Percentiles rank a stretch among this genome's conserved stretches.
Conservation (phyloP, 2,797 vertebrate genomes). For the Pseudochirops corinnae region DNA sequence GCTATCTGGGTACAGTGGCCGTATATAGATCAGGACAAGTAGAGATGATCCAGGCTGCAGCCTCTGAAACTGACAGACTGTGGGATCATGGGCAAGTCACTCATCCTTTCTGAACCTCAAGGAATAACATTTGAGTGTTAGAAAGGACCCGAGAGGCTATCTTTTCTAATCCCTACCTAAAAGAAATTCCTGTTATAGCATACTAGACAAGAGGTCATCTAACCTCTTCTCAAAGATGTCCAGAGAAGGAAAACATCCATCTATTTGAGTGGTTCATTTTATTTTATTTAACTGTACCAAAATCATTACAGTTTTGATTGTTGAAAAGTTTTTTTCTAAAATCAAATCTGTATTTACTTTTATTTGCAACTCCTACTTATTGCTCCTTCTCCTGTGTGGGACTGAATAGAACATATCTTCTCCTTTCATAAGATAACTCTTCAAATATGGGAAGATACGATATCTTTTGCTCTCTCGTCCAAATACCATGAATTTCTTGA, state of each 20-base stretch:
- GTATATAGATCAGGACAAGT: too few relatives aligned
- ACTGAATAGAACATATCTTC: background rate
- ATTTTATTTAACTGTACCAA: too few relatives aligned
- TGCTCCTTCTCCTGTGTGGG: background rate
- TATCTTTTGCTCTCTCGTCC: background rate
- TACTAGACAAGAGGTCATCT: background rate
- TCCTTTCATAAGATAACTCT: background rate
- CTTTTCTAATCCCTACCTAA: background rate
- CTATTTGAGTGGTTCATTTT: background rate
- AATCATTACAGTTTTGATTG: background rate
- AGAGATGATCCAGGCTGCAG: too few relatives aligned
- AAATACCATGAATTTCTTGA: background rate
- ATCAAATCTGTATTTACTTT: background rate
- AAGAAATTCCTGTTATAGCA: background rate
- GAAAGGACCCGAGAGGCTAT: background rate
- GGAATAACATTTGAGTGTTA: background rate
- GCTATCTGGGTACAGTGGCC: too few relatives aligned
- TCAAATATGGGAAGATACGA: background rate
- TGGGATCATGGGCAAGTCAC: background rate
- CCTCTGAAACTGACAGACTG: background rate
- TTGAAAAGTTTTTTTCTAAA: background rate
- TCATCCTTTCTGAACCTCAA: background rate
- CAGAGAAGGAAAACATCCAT: background rate
- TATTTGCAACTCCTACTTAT: background rate
- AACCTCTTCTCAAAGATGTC: background rate